These are phyloP conservation scores for Monomorium pharaonis DNA, from an alignment of 1,140 invertebrate species.

Conservation along the genomic window DNA sequence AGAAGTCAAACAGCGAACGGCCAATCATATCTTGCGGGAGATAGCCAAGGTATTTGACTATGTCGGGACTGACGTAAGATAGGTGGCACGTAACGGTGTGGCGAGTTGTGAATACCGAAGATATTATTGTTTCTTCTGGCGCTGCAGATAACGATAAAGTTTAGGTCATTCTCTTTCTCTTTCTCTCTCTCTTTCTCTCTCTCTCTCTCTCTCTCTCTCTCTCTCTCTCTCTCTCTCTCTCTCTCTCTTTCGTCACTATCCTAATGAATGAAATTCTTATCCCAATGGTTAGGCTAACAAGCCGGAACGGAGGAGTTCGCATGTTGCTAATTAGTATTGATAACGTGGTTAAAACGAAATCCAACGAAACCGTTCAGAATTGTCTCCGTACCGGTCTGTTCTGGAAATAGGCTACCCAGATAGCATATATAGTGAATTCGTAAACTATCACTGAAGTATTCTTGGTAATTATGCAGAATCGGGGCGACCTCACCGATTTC, in stretches of 20 bases:
- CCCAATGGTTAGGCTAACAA: constrained; percentile 6
- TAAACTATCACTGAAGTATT: too few relatives aligned
- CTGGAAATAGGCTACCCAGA: background rate
- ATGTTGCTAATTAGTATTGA: background rate
- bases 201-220: too few relatives aligned
- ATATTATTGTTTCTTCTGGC: constrained; percentile 87
- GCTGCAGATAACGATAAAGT: constrained; percentile 82
- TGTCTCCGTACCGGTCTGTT: background rate
- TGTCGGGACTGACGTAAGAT: constrained; percentile 91
- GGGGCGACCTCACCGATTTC: too few relatives aligned
- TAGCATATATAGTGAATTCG: too few relatives aligned
- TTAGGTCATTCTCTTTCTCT: constrained; percentile 58
- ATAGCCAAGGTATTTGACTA: constrained; percentile 93
- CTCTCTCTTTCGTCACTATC: too few relatives aligned
- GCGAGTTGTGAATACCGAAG: constrained; percentile 89
- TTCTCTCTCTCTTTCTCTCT: too few relatives aligned
- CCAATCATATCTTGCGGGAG: constrained; percentile 95
- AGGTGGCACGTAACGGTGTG: constrained; percentile 91
- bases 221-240: too few relatives aligned
- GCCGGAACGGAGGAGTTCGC: background rate
- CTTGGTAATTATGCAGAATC: too few relatives aligned
- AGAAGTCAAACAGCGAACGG: constrained; percentile 93
- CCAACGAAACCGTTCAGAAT: background rate
- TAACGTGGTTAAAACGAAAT: background rate
- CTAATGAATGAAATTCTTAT: constrained; percentile 42